Base-by-base conservation (phyloP, 2,797 vertebrate species). In the Anableps anableps region DNA sequence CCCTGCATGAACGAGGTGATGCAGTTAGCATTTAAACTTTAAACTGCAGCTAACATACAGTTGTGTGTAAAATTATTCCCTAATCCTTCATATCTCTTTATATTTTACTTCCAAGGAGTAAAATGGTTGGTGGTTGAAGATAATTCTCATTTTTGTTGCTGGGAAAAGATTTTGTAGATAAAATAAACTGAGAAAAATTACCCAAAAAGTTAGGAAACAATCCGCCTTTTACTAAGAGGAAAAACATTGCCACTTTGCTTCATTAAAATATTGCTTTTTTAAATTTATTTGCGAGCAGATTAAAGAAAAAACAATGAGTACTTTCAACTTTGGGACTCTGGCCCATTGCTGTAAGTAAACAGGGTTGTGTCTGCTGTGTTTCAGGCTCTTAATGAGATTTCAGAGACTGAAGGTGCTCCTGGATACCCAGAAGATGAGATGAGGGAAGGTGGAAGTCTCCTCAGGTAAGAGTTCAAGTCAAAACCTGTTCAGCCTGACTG, bases 361-460 rank as follows among this genome's bases (percentile, higher is more conserved):
- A 31, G 13, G n/a, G 58, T 71, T 72, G 3, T 3, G 2, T 70
- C 16, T 62, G 64, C 72, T 82, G 76, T 88, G 45, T 91, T 92
- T 77, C 87, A 96, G 96, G 95, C 96, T 26, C 92, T 97, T 74
- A 95, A 96, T 88, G 95, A 96, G 91, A 94, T 96, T 76, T 93
- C 92, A 0, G 95, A 95, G 81, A 78, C 79, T 72, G 94, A 94
- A 36, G 93, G 68, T 3, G 82, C 76, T 48, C 68, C 84, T n/a
- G 82, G 87, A 29, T 95, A 95, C 82, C 88, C 97, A 86, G 97
- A 98, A 80, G 98, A 99, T 80, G 97, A 99, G 91, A 95, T 95
- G 86, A 92, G 95, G 80, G 84, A 82, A 66, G 96, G 96, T 72
- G 98, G 98, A 83, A 98, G 97, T 92, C 97, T 99, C 90, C 97